A percentile compares a stretch with the other conserved stretches of the same genome.
Conservation (phyloP, 1,140 invertebrate species). For the Lordiphosa mommai region DNA sequence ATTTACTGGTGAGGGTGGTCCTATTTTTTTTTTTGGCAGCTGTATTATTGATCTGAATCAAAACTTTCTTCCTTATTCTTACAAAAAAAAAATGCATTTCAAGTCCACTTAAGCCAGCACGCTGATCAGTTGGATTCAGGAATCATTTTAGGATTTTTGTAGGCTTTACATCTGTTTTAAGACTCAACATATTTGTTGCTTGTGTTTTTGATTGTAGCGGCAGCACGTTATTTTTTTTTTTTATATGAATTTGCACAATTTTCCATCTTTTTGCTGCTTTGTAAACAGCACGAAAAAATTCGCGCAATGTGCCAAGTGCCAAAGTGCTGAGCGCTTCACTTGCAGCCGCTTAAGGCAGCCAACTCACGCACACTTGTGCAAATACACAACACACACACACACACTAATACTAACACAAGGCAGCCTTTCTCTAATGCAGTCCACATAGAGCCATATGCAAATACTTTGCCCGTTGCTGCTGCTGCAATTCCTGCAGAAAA, state of each 20-base stretch:
- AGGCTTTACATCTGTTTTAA: conserved; percentile 8
- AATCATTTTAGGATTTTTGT: no score
- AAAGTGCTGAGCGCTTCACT: conserved; percentile 29
- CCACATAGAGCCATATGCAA: conserved; percentile 58
- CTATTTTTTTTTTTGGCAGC: no score
- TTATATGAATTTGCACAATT: conserved; percentile 45
- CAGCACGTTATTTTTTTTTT: conserved; percentile 17
- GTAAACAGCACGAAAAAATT: conserved; percentile 35
- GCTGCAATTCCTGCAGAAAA: neutral
- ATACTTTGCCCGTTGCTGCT: conserved; percentile 54
- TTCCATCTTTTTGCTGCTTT: conserved; percentile 47
- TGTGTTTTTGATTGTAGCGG: conserved; percentile 1
- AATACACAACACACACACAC: conserved; percentile 1
- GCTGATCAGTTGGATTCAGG: no score
- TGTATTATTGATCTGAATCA: no score
- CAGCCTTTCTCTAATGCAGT: conserved; percentile 40
- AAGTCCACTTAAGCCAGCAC: no score
- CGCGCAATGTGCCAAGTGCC: conserved; percentile 45
- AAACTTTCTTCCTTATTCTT: no score
- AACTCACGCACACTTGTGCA: conserved; percentile 4
- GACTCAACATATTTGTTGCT: conserved; percentile 17
- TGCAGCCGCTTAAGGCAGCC: conserved; percentile 42
- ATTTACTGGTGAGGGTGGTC: no score
- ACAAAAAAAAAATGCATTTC: no score
- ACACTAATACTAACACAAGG: neutral